Evolutionary conservation across 2,797 vertebrate genomes (phyloP).

Genomic region (Malurus leucopterus): DNA sequence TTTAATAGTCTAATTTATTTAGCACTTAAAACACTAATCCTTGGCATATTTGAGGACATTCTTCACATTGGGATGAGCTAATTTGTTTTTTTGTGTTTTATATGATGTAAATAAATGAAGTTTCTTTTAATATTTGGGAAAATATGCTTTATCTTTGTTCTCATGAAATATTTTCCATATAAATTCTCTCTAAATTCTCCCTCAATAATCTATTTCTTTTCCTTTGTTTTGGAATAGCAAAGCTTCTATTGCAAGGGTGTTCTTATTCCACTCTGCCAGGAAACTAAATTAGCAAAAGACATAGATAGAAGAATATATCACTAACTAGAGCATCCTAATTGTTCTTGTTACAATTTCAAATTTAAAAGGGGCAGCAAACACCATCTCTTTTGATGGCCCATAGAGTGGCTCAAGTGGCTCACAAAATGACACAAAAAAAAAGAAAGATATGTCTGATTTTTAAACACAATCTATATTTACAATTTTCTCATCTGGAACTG

Average conservation of each 20-base stretch:
- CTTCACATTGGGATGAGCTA: not conserved
- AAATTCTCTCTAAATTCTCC: not conserved
- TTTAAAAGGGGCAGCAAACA: not conserved
- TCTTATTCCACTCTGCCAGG: not conserved
- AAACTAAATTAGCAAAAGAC: not conserved
- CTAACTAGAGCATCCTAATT: not conserved
- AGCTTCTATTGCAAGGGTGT: not conserved
- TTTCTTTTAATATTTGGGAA: not conserved
- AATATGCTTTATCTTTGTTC: not conserved
- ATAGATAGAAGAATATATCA: not conserved
- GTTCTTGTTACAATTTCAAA: not conserved
- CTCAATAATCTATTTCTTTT: not conserved
- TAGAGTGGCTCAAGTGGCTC: not conserved
- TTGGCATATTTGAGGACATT: not conserved
- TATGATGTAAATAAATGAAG: not conserved
- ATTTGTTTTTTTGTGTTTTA: not conserved
- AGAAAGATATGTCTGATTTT: not conserved
- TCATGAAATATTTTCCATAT: not conserved
- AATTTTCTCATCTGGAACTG: not conserved
- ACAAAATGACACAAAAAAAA: not conserved
- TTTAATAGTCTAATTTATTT: not conserved
- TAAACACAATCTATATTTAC: not conserved
- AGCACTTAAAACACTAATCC: not conserved
- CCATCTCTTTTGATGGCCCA: fast-evolving
- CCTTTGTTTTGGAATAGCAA: not conserved